Evolutionary conservation across 2,888 invertebrate species (phyloP).

Genomic region (Pachycephus smyrnensis): DNA sequence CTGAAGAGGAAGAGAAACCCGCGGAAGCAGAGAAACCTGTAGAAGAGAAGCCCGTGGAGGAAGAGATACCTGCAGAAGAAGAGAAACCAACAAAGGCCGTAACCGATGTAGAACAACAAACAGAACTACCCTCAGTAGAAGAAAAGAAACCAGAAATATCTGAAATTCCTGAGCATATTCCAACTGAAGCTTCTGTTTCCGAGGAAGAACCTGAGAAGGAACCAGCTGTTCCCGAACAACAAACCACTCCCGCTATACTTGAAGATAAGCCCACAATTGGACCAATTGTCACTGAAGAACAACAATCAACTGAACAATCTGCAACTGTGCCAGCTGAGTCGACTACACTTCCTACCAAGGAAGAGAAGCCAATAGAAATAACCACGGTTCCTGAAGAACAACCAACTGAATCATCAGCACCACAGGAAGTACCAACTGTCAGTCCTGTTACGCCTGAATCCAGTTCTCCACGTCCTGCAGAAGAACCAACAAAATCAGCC

Average conservation of each 20-base stretch:
- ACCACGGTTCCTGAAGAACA: slow-evolving; percentile 29
- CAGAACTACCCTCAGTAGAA: slow-evolving; percentile 15
- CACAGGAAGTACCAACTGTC: slow-evolving; percentile 7
- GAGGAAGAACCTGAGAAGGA: slow-evolving; percentile 53
- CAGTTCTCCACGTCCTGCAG: slow-evolving; percentile 48
- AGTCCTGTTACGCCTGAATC: neutral
- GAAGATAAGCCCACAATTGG: slow-evolving; percentile 24
- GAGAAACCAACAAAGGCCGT: neutral
- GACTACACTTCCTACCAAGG: slow-evolving; percentile 16
- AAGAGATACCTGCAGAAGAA: neutral
- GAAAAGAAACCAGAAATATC: slow-evolving; percentile 19
- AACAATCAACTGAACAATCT: slow-evolving; percentile 10
- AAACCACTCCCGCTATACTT: slow-evolving; percentile 12
- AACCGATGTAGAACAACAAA: slow-evolving; percentile 16
- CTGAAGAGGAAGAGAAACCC: slow-evolving; percentile 9
- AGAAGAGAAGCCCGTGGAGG: slow-evolving; percentile 3
- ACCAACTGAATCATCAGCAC: slow-evolving; percentile 23
- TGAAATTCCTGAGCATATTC: slow-evolving; percentile 16
- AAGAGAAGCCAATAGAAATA: slow-evolving; percentile 33
- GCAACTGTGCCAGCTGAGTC: neutral
- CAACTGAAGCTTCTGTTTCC: slow-evolving; percentile 17
- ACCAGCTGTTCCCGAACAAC: slow-evolving; percentile 6
- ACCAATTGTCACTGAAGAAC: slow-evolving; percentile 1
- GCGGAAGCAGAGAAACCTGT: slow-evolving; percentile 10
- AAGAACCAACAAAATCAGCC: slow-evolving; percentile 17